Conservation (phyloP, 2,888 invertebrate species). For the Lepidochitona cinerea region DNA sequence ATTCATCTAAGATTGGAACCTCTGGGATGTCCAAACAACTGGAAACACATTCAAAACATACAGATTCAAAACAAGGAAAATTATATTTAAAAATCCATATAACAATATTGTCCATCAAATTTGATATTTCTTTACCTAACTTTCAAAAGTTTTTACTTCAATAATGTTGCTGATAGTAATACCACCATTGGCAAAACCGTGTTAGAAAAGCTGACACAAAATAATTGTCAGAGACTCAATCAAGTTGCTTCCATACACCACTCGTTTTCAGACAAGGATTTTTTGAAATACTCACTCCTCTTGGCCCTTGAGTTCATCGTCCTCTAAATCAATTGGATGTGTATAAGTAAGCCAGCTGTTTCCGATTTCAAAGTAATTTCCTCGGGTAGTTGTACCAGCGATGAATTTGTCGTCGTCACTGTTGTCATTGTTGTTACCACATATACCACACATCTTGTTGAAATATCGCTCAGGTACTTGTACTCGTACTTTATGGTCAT, state of each 20-base stretch:
- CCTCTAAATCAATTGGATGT: neutral
- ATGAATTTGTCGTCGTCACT: neutral
- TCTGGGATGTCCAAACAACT: neutral
- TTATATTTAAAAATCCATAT: too few relatives aligned
- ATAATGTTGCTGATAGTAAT: too few relatives aligned
- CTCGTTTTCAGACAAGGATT: too few relatives aligned
- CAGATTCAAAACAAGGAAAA: too few relatives aligned
- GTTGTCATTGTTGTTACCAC: neutral
- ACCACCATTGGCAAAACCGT: too few relatives aligned
- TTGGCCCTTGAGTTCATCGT: neutral
- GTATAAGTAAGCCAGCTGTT: neutral
- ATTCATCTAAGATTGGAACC: neutral
- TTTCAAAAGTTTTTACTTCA: too few relatives aligned
- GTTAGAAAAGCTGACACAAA: too few relatives aligned
- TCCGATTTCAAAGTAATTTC: neutral
- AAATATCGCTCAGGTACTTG: constrained; percentile 7
- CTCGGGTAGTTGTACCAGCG: neutral
- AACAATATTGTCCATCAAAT: too few relatives aligned
- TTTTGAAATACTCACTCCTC: neutral
- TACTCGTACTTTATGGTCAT: constrained; percentile 5
- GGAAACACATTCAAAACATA: too few relatives aligned
- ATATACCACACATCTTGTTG: constrained; percentile 9
- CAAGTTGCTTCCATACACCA: too few relatives aligned
- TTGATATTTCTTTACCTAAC: too few relatives aligned
- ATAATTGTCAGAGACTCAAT: too few relatives aligned